Evolutionary conservation across 1,140 invertebrate species (phyloP).

Genomic region (Stegodyphus dumicola): DNA sequence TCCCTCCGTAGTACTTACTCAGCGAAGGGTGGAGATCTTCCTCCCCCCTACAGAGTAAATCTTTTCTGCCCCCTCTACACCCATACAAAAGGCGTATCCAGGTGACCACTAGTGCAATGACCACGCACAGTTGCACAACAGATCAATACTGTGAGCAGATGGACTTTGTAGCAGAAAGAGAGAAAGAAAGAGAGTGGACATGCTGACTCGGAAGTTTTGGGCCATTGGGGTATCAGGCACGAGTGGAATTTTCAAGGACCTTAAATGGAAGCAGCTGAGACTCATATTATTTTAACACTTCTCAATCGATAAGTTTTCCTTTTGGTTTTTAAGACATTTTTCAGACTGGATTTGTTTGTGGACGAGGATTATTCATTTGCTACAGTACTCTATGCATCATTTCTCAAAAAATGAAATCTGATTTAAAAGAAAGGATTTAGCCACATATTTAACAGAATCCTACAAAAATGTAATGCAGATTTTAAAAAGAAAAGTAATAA

Average conservation of each 20-base stretch:
- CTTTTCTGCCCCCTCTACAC: not conserved
- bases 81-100: constrained; percentile 31
- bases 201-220: not conserved
- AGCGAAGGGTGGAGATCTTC: not conserved
- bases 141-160: constrained; percentile 16
- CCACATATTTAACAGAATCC: too few relatives aligned
- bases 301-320: constrained; percentile 11
- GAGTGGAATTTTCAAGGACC: not conserved
- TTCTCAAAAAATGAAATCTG: too few relatives aligned
- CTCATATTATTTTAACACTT: constrained; percentile 12
- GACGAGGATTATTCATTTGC: not conserved
- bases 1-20: not conserved
- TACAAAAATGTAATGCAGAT: too few relatives aligned
- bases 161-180: too few relatives aligned
- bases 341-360: not conserved
- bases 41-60: constrained; percentile 11
- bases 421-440: too few relatives aligned
- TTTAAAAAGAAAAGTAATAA: too few relatives aligned
- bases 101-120: constrained; percentile 18
- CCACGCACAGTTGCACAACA: constrained; percentile 8
- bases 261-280: constrained; percentile 30
- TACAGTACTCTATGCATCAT: not conserved
- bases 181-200: not conserved
- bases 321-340: not conserved
- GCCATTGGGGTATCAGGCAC: not conserved